These are phyloP conservation scores for Drosophila ercepeae DNA, from an alignment of 1,140 invertebrate species.

Conservation along the genomic window DNA sequence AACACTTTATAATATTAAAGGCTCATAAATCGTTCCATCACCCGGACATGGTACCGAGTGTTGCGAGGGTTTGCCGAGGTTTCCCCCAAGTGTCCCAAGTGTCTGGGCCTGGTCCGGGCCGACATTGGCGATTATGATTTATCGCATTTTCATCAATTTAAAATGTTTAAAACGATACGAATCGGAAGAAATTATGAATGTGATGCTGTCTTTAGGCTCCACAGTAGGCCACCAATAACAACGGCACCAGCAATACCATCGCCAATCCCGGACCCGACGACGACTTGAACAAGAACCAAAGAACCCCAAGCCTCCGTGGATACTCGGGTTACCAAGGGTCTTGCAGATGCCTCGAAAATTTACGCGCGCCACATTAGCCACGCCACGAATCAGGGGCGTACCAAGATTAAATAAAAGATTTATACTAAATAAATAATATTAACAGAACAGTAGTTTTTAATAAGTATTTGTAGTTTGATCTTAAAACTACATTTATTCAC, in stretches of 20 bases:
- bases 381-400: constrained; percentile 25
- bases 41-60: constrained; percentile 42
- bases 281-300: not conserved
- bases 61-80: constrained; percentile 13
- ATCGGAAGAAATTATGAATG: constrained; percentile 83
- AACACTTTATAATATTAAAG: constrained; percentile 83
- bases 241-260: constrained; percentile 36
- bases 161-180: constrained; percentile 82
- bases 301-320: constrained; percentile 34
- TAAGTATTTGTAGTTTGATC: too few relatives aligned
- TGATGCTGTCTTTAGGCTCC: constrained; percentile 78
- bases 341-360: constrained; percentile 47
- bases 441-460: not conserved
- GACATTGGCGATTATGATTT: constrained; percentile 78
- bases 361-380: constrained; percentile 55
- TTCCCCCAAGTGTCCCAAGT: constrained; percentile 2
- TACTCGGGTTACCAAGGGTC: constrained; percentile 60
- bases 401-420: not conserved
- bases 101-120: constrained; percentile 26
- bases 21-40: constrained; percentile 83
- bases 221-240: constrained; percentile 72
- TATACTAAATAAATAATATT: not conserved
- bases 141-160: constrained; percentile 83
- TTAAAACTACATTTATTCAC: too few relatives aligned
- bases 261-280: not conserved